Conservation (phyloP, 2,113 vertebrate genomes). For the Equus quagga region DNA sequence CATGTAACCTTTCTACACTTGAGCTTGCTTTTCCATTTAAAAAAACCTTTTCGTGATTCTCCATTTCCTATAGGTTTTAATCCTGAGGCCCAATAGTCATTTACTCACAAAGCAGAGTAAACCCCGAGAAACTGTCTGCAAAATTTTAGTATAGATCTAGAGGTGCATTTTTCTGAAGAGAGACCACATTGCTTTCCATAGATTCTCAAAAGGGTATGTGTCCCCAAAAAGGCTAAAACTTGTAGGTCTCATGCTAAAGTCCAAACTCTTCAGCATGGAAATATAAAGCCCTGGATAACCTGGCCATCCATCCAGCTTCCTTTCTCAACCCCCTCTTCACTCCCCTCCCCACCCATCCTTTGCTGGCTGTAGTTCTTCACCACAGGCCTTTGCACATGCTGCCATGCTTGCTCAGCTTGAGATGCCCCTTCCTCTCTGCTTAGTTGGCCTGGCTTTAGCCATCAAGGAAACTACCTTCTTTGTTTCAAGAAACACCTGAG, state of each 20-base stretch:
- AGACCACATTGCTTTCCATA: neutral
- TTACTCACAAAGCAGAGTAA: neutral
- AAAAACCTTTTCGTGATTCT: neutral
- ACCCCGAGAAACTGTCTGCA: neutral
- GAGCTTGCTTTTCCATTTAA: neutral
- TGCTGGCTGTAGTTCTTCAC: neutral
- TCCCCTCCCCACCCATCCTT: neutral
- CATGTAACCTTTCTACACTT: neutral
- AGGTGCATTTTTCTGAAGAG: neutral
- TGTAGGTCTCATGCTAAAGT: neutral
- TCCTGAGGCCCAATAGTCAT: neutral
- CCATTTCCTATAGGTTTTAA: slow-evolving; percentile 17
- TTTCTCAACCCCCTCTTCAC: neutral
- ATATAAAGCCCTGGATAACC: neutral
- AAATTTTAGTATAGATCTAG: neutral
- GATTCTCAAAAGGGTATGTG: neutral
- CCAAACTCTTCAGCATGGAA: neutral
- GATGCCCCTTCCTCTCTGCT: neutral
- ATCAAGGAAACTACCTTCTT: neutral
- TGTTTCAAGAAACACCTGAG: slow-evolving; percentile 13
- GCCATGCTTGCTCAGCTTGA: neutral
- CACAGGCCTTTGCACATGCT: neutral
- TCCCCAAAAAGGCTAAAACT: neutral
- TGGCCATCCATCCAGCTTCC: neutral
- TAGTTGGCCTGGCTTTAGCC: neutral